Base-by-base conservation (phyloP, 2,113 vertebrate species). In the Myotis brandtii region DNA sequence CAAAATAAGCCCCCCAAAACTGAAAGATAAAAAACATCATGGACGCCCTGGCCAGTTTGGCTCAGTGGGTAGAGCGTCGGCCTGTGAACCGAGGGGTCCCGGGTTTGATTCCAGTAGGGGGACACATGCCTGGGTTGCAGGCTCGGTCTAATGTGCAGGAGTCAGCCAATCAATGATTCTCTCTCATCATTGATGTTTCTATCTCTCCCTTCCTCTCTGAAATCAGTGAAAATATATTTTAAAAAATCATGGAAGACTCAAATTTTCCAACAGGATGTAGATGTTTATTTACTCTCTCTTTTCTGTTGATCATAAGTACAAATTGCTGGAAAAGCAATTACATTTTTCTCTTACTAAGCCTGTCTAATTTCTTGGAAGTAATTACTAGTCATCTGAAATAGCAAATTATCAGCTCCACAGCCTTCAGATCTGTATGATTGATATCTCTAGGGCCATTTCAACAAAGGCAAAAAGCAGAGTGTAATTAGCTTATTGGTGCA, bases 291-390 rank as follows among this genome's bases (percentile, higher is more conserved):
- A 40, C 1, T 12, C 11, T 95, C 81, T 96, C 30, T 96, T 83
- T 94, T 37, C 69, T 92, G 66, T 80, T 91, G 96, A 72, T 97
- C 73, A 86, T 21, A 43, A 37, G 9, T 84, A 82, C 46, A 87
- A 87, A 70, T 73, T 93, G 48, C 40, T 94, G 64, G 12, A 46
- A 12, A 69, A 40, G 3, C 23, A 91, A 82, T 21, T 86, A n/a
- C 16, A 97, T 48, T 92, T 86, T 76, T 27, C 23, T 91, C 30
- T 64, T 67, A 67, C 3, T 86, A 59, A 83, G 27, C 3, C 34
- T 67, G n/a, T 54, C 23, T 84, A 52, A 81, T 69, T 86, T 54
- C 62, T 89, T 89, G 34, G 59, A 62, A 79, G 32, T 50, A 79
- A 54, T n/a, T 73, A 72, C 20, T 32, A 82, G 11, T 8, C 12